phyloP scores from a whole-genome alignment of 35 echinoderm and acorn worm genomes.

The Heliocidaris tuberculata region DNA sequence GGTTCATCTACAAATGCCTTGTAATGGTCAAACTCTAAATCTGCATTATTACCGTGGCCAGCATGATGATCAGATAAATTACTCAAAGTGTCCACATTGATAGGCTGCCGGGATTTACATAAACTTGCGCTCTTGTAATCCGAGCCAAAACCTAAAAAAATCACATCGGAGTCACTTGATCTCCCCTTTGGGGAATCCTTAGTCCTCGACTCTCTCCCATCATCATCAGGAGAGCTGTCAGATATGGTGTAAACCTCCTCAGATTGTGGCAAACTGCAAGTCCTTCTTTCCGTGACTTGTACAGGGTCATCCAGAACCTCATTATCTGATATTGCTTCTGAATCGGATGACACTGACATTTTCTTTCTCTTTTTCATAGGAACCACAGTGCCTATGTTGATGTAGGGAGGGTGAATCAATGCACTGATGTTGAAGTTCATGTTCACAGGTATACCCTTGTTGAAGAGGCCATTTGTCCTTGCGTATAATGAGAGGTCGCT shows the following conservation, averaged over 20 bases:
- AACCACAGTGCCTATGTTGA: neutral
- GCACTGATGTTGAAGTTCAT: neutral
- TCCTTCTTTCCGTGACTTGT: neutral
- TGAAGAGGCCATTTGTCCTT: neutral
- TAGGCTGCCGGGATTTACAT: neutral
- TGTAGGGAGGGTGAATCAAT: neutral
- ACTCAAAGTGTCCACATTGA: neutral
- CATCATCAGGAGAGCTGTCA: neutral
- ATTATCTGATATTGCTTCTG: neutral
- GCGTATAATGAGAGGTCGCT: neutral
- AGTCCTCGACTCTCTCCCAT: neutral
- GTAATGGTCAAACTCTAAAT: neutral
- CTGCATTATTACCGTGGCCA: neutral
- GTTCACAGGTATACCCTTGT: neutral
- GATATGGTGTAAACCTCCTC: constrained; percentile 1
- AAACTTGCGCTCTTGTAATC: neutral
- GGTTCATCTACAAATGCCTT: neutral
- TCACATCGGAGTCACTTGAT: neutral
- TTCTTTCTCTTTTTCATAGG: neutral
- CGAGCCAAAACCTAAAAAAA: neutral
- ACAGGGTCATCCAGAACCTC: neutral
- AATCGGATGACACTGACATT: neutral
- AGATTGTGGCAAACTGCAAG: neutral
- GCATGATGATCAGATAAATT: neutral
- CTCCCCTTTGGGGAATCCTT: neutral